Conservation (phyloP, 2,797 vertebrate genomes). For the Hemibagrus guttatus region DNA sequence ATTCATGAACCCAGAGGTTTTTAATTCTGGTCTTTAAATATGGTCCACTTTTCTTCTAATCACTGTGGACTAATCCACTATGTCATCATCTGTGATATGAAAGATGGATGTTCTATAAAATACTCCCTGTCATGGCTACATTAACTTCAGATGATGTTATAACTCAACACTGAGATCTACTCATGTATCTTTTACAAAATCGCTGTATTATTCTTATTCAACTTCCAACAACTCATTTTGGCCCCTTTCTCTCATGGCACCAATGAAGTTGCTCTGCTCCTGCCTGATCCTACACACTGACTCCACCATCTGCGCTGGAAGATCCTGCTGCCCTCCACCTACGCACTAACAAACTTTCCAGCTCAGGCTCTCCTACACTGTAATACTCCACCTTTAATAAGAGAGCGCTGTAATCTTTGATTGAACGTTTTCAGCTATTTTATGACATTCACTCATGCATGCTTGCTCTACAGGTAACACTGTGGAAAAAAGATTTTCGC, state of each 20-base stretch:
- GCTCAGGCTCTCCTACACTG: neutral
- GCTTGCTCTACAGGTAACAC: conserved; percentile 43
- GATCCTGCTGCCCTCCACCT: conserved; percentile 23
- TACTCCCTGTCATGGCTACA: neutral
- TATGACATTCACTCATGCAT: conserved; percentile 11
- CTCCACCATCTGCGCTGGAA: conserved; percentile 29
- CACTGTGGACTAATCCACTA: neutral
- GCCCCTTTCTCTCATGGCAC: neutral
- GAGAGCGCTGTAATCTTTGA: neutral
- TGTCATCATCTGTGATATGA: neutral
- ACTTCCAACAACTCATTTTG: neutral
- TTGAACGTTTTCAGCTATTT: neutral
- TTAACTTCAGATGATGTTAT: neutral
- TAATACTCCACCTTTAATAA: conserved; percentile 12
- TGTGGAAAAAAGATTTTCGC: conserved; percentile 15
- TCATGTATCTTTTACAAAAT: neutral
- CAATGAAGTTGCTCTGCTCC: conserved; percentile 25
- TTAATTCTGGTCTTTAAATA: conserved; percentile 8
- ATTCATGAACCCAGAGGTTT: neutral
- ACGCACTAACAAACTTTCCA: conserved; percentile 10
- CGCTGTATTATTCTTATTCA: conserved; percentile 6
- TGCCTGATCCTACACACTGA: conserved; percentile 24
- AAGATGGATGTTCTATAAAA: neutral
- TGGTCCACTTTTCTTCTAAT: neutral
- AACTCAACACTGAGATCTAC: neutral